A percentile compares a stretch with the other conserved stretches of the same genome.
Conservation (phyloP, 2,113 vertebrate species). For the Mobula hypostoma region DNA sequence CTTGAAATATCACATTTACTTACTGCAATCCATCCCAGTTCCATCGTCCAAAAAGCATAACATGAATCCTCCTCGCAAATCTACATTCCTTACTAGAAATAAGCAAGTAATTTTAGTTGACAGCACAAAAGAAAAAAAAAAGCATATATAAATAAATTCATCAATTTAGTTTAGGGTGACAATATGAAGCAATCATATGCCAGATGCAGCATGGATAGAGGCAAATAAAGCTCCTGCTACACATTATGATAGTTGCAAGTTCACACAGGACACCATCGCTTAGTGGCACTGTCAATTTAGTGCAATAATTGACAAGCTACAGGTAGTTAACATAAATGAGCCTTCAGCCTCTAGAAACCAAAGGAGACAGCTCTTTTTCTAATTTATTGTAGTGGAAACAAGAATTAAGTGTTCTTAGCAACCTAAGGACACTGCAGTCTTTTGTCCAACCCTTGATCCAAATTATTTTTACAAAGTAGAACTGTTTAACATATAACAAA, state of each 20-base stretch:
- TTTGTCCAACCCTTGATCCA: neutral
- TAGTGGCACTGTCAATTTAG: neutral
- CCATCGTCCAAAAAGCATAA: slow-evolving; percentile 97
- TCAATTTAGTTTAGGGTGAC: neutral
- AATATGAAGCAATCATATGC: neutral
- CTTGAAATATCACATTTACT: slow-evolving; percentile 49
- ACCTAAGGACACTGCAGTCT: neutral
- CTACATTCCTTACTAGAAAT: slow-evolving; percentile 68
- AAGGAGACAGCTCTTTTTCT: neutral
- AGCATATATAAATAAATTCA: neutral
- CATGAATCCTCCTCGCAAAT: slow-evolving; percentile 84
- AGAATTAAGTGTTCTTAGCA: neutral
- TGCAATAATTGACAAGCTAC: neutral
- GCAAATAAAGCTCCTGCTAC: neutral
- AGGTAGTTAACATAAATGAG: neutral
- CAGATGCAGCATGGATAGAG: neutral
- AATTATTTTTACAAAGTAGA: neutral
- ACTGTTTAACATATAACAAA: neutral
- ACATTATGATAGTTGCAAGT: neutral
- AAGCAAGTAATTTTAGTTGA: neutral
- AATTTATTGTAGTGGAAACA: too few relatives aligned
- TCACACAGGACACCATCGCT: neutral
- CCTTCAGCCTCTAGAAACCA: neutral
- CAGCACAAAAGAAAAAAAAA: neutral
- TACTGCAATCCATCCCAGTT: slow-evolving; percentile 90